Conservation (phyloP, 2,797 vertebrate genomes). For the Lacerta viridis region DNA sequence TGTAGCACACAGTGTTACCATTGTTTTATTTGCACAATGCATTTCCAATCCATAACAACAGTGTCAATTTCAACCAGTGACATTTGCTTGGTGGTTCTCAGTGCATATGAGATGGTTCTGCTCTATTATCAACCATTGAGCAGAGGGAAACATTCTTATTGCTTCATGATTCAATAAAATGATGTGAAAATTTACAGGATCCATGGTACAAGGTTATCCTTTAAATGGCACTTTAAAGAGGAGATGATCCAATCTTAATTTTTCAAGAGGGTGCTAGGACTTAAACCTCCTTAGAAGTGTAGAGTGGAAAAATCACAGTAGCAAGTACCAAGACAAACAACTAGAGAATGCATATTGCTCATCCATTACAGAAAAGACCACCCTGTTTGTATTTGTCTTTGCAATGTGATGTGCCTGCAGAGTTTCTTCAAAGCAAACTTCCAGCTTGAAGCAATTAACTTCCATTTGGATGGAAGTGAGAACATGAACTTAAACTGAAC, state of each 20-base stretch:
- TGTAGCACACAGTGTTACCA: not conserved
- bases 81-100: not conserved
- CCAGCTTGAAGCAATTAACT: not conserved
- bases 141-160: not conserved
- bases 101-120: not conserved
- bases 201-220: not conserved
- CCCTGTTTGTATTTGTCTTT: not conserved
- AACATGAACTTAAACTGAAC: not conserved
- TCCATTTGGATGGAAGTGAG: not conserved
- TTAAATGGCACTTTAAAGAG: not conserved
- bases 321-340: not conserved
- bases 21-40: not conserved
- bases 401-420: too few species aligned
- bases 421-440: not conserved
- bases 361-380: not conserved
- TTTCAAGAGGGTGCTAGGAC: not conserved
- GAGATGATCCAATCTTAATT: not conserved
- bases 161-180: not conserved
- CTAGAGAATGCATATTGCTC: not conserved
- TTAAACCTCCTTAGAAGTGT: not conserved
- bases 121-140: not conserved
- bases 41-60: not conserved
- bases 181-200: not conserved
- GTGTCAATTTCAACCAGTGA: not conserved
- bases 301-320: not conserved